Evolutionary conservation across 1,140 invertebrate species (phyloP), one percentile per base, ranked within the genome.

Genomic region (Trichomalopsis sarcophagae): DNA sequence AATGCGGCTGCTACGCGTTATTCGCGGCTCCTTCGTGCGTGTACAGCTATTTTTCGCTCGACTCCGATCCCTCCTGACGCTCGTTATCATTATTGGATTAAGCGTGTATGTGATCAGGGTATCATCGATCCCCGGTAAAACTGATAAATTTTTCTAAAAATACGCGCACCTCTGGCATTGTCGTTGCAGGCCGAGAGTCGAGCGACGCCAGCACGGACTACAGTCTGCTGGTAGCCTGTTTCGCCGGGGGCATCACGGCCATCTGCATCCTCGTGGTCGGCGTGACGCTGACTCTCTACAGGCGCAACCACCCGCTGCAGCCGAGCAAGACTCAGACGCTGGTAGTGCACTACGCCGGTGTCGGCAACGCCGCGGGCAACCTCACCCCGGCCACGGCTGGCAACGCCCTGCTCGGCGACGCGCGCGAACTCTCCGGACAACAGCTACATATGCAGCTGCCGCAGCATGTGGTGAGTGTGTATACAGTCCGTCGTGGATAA

Each of bases 251-350:
- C 13, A 69, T 92, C 66, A 92, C 91, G 4, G 91, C 91, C 7
- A 84, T 91, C n/a, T 91, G 90, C 82, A 92, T 92, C 47, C 88
- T 91, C 66, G 88, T 91, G 14, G 88, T 92, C 1, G 91, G 90
- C 36, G 86, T 92, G n/a, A 91, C 90, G 11, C 73, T 92, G 78
- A 92, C 91, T 3, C 69, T 92, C 13, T 90, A 92, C 71, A 89
- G 90, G 40, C 89, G 91, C 0, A 89, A 76, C 68, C 89, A 91
- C 77, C 87, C 89, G 21, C 87, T 84, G 40, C 89, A 87, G 30
- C 68, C 87, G 40, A 88, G 83, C 33, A 92, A 92, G 84, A 84
- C 88, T 0, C 90, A 90, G 71, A 89, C 87, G 6, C 87, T 87
- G 47, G 81, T 88, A 1, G 89, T 89, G 2, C 87, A 88, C 33